Percentiles rank a stretch among this genome's conserved stretches.
Conservation (phyloP, 2,888 invertebrate species). For the Drosophila fulvimacula region DNA sequence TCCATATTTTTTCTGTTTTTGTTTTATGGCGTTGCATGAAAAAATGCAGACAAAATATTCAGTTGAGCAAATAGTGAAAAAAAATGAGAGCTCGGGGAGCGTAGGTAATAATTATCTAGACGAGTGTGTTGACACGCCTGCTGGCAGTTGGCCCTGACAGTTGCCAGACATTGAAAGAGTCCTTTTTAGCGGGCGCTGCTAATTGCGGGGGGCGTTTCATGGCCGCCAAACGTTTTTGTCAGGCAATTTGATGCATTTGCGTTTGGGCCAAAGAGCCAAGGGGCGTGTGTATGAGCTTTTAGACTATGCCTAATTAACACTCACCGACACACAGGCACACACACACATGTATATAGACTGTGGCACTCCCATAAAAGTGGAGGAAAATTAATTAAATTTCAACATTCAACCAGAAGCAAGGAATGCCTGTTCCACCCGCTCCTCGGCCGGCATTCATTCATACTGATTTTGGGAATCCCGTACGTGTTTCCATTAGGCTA, state of each 20-base stretch:
- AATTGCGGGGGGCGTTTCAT: conserved; percentile 53
- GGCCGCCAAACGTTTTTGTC: conserved; percentile 62
- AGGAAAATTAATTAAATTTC: conserved; percentile 77
- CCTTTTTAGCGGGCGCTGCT: conserved; percentile 25
- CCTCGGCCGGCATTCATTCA: background rate
- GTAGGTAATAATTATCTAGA: conserved; percentile 64
- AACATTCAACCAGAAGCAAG: conserved; percentile 28
- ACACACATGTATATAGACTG: conserved; percentile 22
- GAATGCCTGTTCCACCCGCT: conserved; percentile 13
- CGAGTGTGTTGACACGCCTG: conserved; percentile 54
- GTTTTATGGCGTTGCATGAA: conserved; percentile 50
- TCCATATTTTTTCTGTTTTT: conserved; percentile 38
- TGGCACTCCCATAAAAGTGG: conserved; percentile 57
- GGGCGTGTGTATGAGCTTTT: conserved; percentile 67
- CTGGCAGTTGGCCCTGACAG: conserved; percentile 45
- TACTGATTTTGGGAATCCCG: conserved; percentile 69
- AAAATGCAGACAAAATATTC: conserved; percentile 20
- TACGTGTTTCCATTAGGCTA: conserved; percentile 80
- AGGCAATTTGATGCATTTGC: conserved; percentile 74
- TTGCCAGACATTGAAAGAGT: conserved; percentile 63
- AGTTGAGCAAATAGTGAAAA: conserved; percentile 7
- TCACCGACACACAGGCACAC: conserved; percentile 37
- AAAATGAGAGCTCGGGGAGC: conserved; percentile 12
- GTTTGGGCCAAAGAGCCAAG: conserved; percentile 29
- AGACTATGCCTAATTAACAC: conserved; percentile 70